Evolutionary conservation across 2,888 invertebrate genomes (phyloP).

Genomic region (Drosophila nr. fundita): DNA sequence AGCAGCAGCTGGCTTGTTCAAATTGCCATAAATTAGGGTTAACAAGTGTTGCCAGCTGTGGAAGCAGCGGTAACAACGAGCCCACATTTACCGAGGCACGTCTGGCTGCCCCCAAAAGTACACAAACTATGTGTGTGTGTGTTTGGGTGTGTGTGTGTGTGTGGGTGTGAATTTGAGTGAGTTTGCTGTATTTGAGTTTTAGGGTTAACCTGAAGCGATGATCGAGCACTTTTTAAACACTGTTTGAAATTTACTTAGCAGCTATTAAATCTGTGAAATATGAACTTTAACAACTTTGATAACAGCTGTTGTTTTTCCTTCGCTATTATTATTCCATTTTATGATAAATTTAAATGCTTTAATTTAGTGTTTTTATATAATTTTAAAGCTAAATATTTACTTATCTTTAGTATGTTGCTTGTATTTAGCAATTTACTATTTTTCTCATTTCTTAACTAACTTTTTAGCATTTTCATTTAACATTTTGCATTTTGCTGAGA

Average conservation of each 20-base stretch:
- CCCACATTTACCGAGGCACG: slow-evolving; percentile 15
- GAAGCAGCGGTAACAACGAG: slow-evolving; percentile 5
- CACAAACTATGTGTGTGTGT: background rate
- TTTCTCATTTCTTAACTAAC: background rate
- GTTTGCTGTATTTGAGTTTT: slow-evolving; percentile 7
- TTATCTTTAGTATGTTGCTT: background rate
- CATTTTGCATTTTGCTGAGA: too few relatives aligned
- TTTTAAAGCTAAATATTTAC: background rate
- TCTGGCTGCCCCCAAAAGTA: slow-evolving; percentile 1
- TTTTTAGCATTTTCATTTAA: background rate
- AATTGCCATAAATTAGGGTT: slow-evolving; percentile 76
- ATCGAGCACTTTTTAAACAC: slow-evolving; percentile 21
- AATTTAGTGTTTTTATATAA: background rate
- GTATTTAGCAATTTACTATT: background rate
- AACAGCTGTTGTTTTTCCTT: background rate
- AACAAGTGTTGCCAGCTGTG: slow-evolving; percentile 68
- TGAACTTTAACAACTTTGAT: background rate
- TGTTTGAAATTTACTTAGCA: background rate
- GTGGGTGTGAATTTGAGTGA: slow-evolving; percentile 8
- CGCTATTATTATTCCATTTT: background rate
- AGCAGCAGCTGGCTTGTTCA: slow-evolving; percentile 62
- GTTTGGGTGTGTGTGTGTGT: slow-evolving; percentile 19
- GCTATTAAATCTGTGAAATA: background rate
- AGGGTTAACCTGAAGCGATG: background rate
- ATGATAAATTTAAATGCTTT: background rate